Conservation (phyloP, 1,140 invertebrate species). For the Diabrotica virgifera region DNA sequence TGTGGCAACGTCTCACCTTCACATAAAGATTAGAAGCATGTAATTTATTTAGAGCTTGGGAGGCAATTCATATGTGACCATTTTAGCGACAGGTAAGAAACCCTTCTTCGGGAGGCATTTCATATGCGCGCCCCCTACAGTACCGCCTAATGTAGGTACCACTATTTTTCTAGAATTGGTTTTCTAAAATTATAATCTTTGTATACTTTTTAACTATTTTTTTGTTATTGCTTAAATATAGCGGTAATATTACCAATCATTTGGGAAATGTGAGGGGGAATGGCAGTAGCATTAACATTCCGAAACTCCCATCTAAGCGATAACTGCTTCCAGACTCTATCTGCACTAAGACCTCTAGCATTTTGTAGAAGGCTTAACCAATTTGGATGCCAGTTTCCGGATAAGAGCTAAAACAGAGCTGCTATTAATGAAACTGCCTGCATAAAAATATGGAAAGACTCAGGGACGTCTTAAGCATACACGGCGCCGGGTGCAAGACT, state of each 20-base stretch:
- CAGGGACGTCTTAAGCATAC: too few species aligned
- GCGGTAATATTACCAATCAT: conserved; percentile 34
- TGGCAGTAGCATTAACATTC: conserved; percentile 23
- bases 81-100: too few species aligned
- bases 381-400: conserved; percentile 51
- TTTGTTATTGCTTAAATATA: conserved; percentile 30
- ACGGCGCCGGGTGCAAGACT: too few species aligned
- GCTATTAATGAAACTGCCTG: neutral
- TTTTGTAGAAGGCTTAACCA: conserved; percentile 54
- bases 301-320: conserved; percentile 53
- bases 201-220: neutral
- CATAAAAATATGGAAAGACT: too few species aligned
- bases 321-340: conserved; percentile 55
- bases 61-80: too few species aligned
- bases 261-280: conserved; percentile 27
- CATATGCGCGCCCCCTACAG: too few species aligned
- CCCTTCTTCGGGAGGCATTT: too few species aligned
- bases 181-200: neutral
- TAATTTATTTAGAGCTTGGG: too few species aligned
- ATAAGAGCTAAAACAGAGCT: conserved; percentile 12
- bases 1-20: too few species aligned
- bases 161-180: too few species aligned
- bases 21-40: too few species aligned
- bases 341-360: conserved; percentile 54
- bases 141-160: too few species aligned